Percentiles rank a stretch among this genome's conserved stretches.
phyloP scores from a whole-genome alignment of 1,140 invertebrate genomes.

The Megalopta genalis region DNA sequence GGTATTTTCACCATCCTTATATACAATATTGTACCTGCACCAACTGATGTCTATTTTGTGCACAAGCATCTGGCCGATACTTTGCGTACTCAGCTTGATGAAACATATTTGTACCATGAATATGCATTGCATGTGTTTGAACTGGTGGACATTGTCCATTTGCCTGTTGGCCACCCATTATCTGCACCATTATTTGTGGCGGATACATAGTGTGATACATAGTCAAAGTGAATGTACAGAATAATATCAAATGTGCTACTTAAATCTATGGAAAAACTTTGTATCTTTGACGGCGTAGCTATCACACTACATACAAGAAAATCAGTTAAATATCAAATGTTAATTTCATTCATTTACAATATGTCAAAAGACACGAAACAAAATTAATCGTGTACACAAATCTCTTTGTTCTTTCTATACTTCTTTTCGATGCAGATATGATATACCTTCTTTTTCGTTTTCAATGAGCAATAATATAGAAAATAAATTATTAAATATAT shows the following conservation, averaged over 20 bases:
- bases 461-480: background rate
- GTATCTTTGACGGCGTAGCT: background rate
- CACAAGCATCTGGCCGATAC: slow-evolving; percentile 64
- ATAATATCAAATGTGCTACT: slow-evolving; percentile 29
- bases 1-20: background rate
- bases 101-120: slow-evolving; percentile 66
- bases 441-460: background rate
- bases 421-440: background rate
- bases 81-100: slow-evolving; percentile 69
- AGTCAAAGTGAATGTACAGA: slow-evolving; percentile 59
- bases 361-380: slow-evolving; percentile 26
- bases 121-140: slow-evolving; percentile 67
- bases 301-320: background rate
- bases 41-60: slow-evolving; percentile 67
- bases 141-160: slow-evolving; percentile 67
- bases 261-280: slow-evolving; percentile 25
- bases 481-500: slow-evolving; percentile 15
- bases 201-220: slow-evolving; percentile 77
- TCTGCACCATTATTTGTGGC: slow-evolving; percentile 76
- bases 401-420: background rate
- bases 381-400: slow-evolving; percentile 10
- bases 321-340: background rate
- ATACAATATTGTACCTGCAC: slow-evolving; percentile 67
- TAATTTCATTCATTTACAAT: slow-evolving; percentile 33
- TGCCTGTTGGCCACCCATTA: slow-evolving; percentile 73